Evolutionary conservation across 2,888 invertebrate species (phyloP), one percentile per base, ranked within the genome.

Genomic region (Caenorhabditis sulstoni): DNA sequence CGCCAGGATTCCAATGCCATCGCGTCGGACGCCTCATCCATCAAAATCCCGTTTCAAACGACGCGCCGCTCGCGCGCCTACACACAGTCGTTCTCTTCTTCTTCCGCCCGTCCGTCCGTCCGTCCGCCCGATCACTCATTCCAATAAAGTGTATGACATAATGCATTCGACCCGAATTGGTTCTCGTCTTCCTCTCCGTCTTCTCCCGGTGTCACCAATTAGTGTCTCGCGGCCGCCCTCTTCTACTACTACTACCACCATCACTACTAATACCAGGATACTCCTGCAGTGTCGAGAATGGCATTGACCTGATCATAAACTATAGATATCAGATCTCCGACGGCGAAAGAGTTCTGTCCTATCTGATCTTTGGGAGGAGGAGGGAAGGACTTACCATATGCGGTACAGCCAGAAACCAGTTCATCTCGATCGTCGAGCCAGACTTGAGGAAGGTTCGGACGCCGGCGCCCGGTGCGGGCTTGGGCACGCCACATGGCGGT

Each of bases 361-460:
- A 68, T 68, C 68, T 68, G 68, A 68, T 68, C 16, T n/a, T n/a
- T n/a, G n/a, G n/a, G n/a, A n/a, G n/a, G n/a, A n/a, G n/a, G n/a
- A n/a, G n/a, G n/a, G n/a, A n/a, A n/a, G n/a, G 18, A 65, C 94
- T 93, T 92, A 95, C 95, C 92, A 93, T 93, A 90, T 97, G 96
- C 5, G 96, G 95, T 92, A 96, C 96, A 12, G 96, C 95, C 88
- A 96, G 93, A 91, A 96, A 96, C 96, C 96, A 97, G 80, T 95
- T 94, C 58, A 96, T 94, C 91, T 94, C 96, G 89, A 97, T 94
- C 81, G 93, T 93, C 79, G 95, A 94, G 65, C 96, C 96, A 18
- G 95, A 71, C 59, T 85, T 65, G 39, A 85, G 57, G 62, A 76
- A 85, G 9, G 85, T 85, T 16, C 81, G 70, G 9, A 81, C 71